These are phyloP conservation scores for Ameiurus melas DNA, from an alignment of 2,113 vertebrate species.

Conservation along the genomic window DNA sequence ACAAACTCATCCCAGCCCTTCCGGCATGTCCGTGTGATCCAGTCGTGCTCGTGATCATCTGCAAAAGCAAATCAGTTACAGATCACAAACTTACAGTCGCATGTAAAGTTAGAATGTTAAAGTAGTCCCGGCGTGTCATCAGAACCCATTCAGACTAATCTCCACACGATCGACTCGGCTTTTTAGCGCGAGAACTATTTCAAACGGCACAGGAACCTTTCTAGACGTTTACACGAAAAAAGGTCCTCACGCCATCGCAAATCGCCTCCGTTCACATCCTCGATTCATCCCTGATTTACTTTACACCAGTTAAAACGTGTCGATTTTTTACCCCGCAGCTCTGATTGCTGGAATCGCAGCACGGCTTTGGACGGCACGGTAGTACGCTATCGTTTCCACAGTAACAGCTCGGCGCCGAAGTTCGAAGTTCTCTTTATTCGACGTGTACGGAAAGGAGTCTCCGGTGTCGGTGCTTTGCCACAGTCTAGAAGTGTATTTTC, in stretches of 20 bases:
- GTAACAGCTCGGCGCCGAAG: not conserved
- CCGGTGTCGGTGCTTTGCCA: not conserved
- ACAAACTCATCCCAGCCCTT: slow-evolving; percentile 73
- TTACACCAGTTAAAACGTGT: not conserved
- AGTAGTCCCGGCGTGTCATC: not conserved
- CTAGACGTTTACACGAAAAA: not conserved
- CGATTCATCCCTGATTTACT: not conserved
- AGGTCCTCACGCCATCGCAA: not conserved
- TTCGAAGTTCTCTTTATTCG: not conserved
- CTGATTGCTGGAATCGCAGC: not conserved
- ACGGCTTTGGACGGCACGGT: not conserved
- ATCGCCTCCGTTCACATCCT: not conserved
- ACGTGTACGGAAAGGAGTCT: not conserved
- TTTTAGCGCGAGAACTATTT: not conserved
- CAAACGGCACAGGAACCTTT: not conserved
- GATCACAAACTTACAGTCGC: not conserved
- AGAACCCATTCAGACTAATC: not conserved
- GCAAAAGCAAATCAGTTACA: slow-evolving; percentile 34
- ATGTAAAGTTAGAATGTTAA: too few species aligned
- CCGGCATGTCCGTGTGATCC: slow-evolving; percentile 84
- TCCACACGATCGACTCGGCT: too few species aligned
- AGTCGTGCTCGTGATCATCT: slow-evolving; percentile 88
- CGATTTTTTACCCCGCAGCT: not conserved
- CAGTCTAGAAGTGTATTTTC: not conserved
- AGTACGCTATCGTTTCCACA: not conserved